Evolutionary conservation across 2,888 invertebrate species (phyloP).

Genomic region (Yponomeuta sedellus): DNA sequence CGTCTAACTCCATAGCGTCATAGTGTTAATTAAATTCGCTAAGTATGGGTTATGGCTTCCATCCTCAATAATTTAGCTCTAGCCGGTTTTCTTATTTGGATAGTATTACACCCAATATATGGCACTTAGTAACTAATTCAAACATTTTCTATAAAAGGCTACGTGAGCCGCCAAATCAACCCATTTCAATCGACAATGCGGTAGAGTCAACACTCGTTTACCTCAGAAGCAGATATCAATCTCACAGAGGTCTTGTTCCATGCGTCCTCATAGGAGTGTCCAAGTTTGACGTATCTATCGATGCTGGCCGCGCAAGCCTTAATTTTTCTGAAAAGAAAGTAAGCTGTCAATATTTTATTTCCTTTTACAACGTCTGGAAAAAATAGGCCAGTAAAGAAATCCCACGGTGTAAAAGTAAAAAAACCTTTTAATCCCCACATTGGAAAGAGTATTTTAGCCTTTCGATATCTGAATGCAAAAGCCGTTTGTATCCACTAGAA

Average conservation of each 20-base stretch:
- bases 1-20: background rate
- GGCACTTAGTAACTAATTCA: background rate
- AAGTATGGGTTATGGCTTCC: background rate
- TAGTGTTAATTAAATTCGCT: background rate
- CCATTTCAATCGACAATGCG: background rate
- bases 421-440: too few relatives aligned
- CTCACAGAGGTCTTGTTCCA: constrained; percentile 91
- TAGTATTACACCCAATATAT: too few relatives aligned
- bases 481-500: too few relatives aligned
- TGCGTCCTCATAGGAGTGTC: constrained; percentile 83
- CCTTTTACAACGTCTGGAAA: too few relatives aligned
- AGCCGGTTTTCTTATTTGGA: background rate
- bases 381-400: too few relatives aligned
- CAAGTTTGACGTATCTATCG: constrained; percentile 78
- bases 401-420: background rate
- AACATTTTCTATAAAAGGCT: background rate
- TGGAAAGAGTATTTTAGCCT: too few relatives aligned
- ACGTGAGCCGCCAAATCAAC: background rate
- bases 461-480: too few relatives aligned
- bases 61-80: background rate
- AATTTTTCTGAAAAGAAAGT: constrained; percentile 76
- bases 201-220: constrained; percentile 34
- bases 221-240: constrained; percentile 88
- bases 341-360: background rate
- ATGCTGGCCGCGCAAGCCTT: constrained; percentile 80